Evolutionary conservation across 2,797 vertebrate species (phyloP), one percentile per base, ranked within the genome.

Genomic region (Orestias chungarensis): DNA sequence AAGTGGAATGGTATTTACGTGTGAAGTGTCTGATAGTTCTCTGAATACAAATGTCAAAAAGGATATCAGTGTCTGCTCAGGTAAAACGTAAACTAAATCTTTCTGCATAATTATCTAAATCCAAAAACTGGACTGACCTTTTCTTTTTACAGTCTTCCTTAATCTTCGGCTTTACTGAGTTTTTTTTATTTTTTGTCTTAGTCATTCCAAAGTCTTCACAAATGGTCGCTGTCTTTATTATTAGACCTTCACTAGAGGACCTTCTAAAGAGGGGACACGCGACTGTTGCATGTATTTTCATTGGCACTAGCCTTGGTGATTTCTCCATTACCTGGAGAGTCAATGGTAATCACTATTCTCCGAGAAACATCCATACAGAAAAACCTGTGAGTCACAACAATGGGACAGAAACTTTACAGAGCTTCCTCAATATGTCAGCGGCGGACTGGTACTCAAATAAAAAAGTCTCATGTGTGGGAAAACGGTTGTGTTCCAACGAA

Each of bases 241-340:
- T 78, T 8, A 85, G 80, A 46, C 84, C 86, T 8, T 3, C 82
- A 27, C 65, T 75, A 0, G 15, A 71, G 0, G 47, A 86, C 50
- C 43, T 76, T 27, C 52, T 31, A 44, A 73, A 61, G 4, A 27
- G 25, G 7, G 33, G 10, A 65, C 2, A 47, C 0, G 52, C 92
- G 70, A 66, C 43, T 3, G 31, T 94, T 70, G 91, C 80, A 29
- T 94, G 93, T 75, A 82, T 91, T 66, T 74, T 94, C 67, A 57
- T 92, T 0, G 90, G 82, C 35, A 10, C 18, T 42, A 57, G 17
- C 66, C 77, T 93, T 7, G 15, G 66, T 2, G 77, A 86, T 61
- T 90, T 94, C 61, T 74, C 81, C 15, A 50, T 94, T 49, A 76
- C 46, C 3, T 94, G 93, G 93, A 91, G 64, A 86, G 44, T 86